Percentiles rank a stretch among this genome's conserved stretches.
Evolutionary conservation across 2,888 invertebrate species (phyloP).

Genomic region (Drosophila nr. perissopoda): DNA sequence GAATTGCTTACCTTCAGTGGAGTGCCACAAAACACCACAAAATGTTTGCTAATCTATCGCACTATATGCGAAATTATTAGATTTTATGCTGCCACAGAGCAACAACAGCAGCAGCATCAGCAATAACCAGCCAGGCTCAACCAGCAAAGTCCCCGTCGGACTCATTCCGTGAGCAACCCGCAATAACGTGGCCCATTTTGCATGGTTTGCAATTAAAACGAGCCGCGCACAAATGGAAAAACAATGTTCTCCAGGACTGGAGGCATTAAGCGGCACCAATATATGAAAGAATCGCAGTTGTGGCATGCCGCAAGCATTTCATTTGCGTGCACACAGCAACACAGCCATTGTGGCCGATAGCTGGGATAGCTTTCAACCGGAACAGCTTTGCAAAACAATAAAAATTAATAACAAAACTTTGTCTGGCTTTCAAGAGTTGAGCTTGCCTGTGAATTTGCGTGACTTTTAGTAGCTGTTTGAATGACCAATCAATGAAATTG

Average conservation of each 20-base stretch:
- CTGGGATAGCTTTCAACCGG: background rate
- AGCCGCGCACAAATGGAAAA: constrained; percentile 70
- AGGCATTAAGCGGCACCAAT: constrained; percentile 46
- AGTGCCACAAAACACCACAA: background rate
- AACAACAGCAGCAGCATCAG: constrained; percentile 4
- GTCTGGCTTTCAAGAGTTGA: constrained; percentile 6
- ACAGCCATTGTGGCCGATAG: constrained; percentile 2
- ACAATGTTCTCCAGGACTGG: constrained; percentile 60
- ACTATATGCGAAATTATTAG: constrained; percentile 40
- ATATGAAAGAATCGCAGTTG: constrained; percentile 24
- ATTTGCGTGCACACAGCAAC: constrained; percentile 42
- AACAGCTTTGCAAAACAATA: constrained; percentile 39
- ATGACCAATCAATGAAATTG: constrained; percentile 1
- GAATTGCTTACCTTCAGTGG: background rate
- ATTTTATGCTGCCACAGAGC: constrained; percentile 19
- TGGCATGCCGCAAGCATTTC: constrained; percentile 62
- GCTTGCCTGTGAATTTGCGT: constrained; percentile 1
- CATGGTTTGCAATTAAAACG: constrained; percentile 63
- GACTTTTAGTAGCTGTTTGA: constrained; percentile 6
- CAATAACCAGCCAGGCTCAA: constrained; percentile 13
- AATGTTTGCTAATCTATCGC: constrained; percentile 32
- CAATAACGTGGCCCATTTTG: constrained; percentile 48
- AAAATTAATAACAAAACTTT: constrained; percentile 64
- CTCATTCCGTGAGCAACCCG: background rate
- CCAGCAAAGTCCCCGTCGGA: background rate